Conservation (phyloP, 2,113 vertebrate genomes). For the Gobiocypris rarus region DNA sequence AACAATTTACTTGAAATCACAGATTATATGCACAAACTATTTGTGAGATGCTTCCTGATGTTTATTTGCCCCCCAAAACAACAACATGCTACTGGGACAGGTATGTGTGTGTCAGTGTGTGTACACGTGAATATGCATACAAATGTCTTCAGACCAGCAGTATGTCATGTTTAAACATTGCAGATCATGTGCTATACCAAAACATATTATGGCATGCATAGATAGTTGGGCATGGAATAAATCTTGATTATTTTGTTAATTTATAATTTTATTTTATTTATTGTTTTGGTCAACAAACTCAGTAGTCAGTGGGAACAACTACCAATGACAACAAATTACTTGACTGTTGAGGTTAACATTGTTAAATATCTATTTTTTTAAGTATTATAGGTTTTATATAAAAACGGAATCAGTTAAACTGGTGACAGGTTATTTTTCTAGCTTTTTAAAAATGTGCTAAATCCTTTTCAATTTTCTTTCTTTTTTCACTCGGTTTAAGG, state of each 20-base stretch:
- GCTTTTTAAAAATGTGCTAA: conserved; percentile 57
- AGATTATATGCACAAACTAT: conserved; percentile 33
- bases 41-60: conserved; percentile 40
- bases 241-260: conserved; percentile 28
- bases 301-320: conserved; percentile 63
- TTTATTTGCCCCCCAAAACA: conserved; percentile 37
- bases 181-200: conserved; percentile 69
- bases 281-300: conserved; percentile 32
- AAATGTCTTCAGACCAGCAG: conserved; percentile 43
- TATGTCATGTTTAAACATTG: conserved; percentile 54
- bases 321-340: conserved; percentile 49
- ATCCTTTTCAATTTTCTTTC: conserved; percentile 37
- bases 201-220: conserved; percentile 66
- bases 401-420: conserved; percentile 56
- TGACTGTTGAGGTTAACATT: conserved; percentile 51
- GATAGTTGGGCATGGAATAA: conserved; percentile 60
- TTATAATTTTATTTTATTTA: conserved; percentile 17
- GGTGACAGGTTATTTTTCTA: conserved; percentile 62
- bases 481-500: conserved; percentile 45
- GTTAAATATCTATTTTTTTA: conserved; percentile 73
- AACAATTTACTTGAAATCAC: conserved; percentile 50
- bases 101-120: conserved; percentile 18
- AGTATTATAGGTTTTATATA: conserved; percentile 68
- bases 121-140: conserved; percentile 42
- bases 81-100: conserved; percentile 32